phyloP scores from a whole-genome alignment of 1,140 invertebrate genomes.

The Arion vulgaris region DNA sequence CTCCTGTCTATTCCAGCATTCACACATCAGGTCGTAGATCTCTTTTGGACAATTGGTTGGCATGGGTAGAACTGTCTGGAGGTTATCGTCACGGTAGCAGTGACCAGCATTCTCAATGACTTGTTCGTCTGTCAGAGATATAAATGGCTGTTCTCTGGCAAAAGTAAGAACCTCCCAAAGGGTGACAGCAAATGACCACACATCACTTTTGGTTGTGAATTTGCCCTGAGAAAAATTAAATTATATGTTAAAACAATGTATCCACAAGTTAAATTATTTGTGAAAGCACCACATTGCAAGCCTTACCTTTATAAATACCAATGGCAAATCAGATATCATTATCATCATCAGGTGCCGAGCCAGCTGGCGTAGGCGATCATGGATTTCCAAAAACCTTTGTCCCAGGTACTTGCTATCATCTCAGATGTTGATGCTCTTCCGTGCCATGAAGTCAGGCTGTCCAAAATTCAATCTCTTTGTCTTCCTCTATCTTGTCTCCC shows the following conservation, averaged over 20 bases:
- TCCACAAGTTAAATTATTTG: too few relatives aligned
- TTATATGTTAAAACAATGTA: neutral
- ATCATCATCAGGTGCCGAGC: too few relatives aligned
- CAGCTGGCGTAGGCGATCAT: too few relatives aligned
- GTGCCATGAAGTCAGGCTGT: too few relatives aligned
- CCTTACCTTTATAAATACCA: too few relatives aligned
- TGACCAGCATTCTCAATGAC: slow-evolving; percentile 40
- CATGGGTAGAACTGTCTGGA: slow-evolving; percentile 55
- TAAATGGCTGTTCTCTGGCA: slow-evolving; percentile 92
- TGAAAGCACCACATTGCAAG: too few relatives aligned
- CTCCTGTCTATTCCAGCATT: slow-evolving; percentile 91
- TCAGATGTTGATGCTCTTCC: too few relatives aligned
- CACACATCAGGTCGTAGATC: slow-evolving; percentile 90
- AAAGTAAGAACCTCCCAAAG: slow-evolving; percentile 82
- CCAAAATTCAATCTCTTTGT: too few relatives aligned
- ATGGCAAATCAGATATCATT: too few relatives aligned
- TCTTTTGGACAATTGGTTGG: slow-evolving; percentile 69
- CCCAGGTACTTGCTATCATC: too few relatives aligned
- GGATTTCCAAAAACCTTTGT: too few relatives aligned
- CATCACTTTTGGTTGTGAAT: slow-evolving; percentile 88
- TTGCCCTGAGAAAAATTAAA: slow-evolving; percentile 76
- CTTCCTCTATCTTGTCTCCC: too few relatives aligned
- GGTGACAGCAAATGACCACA: slow-evolving; percentile 83
- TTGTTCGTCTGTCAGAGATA: slow-evolving; percentile 81
- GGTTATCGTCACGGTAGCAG: slow-evolving; percentile 64